Base-by-base conservation (phyloP, 2,797 vertebrate species). In the Delichon dasypus region DNA sequence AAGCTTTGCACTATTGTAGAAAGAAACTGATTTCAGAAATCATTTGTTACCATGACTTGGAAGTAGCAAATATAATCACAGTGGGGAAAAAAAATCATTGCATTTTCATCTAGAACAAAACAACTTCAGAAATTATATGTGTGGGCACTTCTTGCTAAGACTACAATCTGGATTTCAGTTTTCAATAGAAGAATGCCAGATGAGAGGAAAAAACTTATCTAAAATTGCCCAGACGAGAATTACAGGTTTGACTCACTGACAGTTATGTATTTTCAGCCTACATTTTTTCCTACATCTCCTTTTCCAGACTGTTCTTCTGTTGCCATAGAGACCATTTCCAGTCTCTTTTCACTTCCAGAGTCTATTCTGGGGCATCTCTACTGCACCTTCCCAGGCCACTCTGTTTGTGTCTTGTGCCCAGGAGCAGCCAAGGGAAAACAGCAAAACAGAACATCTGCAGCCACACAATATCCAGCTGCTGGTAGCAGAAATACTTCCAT, bases 271-370 rank as follows among this genome's bases (percentile, higher is more conserved):
- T 95, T 96, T 92, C 77, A 92, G 88, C 51, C 50, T 84, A 60
- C 74, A 74, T 74, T 78, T 88, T 77, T 86, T 14, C 47, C 57
- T 1, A 2, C 80, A 81, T 44, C 60, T 89, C 72, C 71, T n/a
- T 83, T 93, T 68, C 40, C 73, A 79, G 54, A 32, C 57, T 60
- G n/a, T 26, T 95, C 84, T 86, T 91, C 75, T 79, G 97, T 97
- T 96, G 95, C 95, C 94, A 97, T 96, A 77, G 97, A 93, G 60
- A 97, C 94, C 55, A 48, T 65, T 86, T 89, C 74, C 58, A 81
- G 32, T 55, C 73, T 75, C 85, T 71, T 30, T 68, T 30, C 47
- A 47, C 30, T 45, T 30, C 34, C 71, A 38, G 61, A 30, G 65
- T 84, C 55, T 81, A 2, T 88, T 90, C 44, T 44, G 85, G 48